phyloP scores from a whole-genome alignment of 1,140 invertebrate genomes.

The Episyrphus balteatus region DNA sequence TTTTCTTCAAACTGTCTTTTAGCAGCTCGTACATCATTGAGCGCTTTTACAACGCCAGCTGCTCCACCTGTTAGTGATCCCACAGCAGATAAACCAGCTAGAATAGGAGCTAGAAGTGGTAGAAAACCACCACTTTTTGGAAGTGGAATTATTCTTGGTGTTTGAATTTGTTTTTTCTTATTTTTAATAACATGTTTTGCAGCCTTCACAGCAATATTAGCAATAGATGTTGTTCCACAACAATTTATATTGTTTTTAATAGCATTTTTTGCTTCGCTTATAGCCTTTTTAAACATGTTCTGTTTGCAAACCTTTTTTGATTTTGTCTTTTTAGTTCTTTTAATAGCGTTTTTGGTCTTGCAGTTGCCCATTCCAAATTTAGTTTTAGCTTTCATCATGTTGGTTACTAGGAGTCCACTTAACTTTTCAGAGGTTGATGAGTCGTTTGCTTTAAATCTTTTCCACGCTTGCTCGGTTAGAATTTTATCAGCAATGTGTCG shows the following conservation, averaged over 20 bases:
- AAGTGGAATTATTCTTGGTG: constrained; percentile 21
- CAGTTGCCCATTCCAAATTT: background rate
- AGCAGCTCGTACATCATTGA: constrained; percentile 11
- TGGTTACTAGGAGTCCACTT: background rate
- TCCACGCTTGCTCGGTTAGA: constrained; percentile 30
- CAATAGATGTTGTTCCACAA: background rate
- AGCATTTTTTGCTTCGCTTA: background rate
- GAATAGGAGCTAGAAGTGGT: constrained; percentile 22
- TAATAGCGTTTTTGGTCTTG: background rate
- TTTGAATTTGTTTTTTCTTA: constrained; percentile 1
- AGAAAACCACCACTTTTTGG: constrained; percentile 24
- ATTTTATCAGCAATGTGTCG: constrained; percentile 31
- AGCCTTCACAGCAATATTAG: constrained; percentile 3
- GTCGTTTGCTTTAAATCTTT: constrained; percentile 27
- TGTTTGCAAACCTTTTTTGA: background rate
- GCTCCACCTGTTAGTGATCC: constrained; percentile 16
- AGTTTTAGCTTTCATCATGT: background rate
- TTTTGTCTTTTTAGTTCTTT: background rate
- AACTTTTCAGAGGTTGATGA: constrained; percentile 8
- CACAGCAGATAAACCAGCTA: constrained; percentile 20
- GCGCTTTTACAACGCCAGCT: constrained; percentile 10
- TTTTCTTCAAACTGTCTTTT: constrained; percentile 9
- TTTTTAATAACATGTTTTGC: constrained; percentile 8
- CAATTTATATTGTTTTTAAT: background rate
- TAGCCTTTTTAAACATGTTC: background rate